These are phyloP conservation scores for Lethenteron reissneri DNA, from an alignment of 2,113 vertebrate genomes.

Conservation along the genomic window DNA sequence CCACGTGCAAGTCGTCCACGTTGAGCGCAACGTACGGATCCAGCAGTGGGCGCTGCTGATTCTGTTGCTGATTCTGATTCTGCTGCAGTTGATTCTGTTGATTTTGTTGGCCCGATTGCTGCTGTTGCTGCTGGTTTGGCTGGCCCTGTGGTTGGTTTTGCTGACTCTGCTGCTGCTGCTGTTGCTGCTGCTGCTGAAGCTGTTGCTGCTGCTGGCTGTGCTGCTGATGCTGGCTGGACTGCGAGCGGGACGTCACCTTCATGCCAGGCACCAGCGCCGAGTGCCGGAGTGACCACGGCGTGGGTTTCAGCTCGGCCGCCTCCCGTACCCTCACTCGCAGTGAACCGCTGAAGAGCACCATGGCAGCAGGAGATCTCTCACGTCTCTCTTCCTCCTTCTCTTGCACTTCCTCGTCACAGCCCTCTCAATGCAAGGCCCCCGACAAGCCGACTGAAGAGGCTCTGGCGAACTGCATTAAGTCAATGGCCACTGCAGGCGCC, in stretches of 20 bases:
- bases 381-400: not conserved
- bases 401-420: not conserved
- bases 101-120: too few relatives aligned
- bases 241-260: too few relatives aligned
- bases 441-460: too few relatives aligned
- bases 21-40: conserved; percentile 68
- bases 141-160: not conserved
- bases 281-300: conserved; percentile 58
- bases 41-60: not conserved
- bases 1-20: conserved; percentile 68
- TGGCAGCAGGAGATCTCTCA: conserved; percentile 12
- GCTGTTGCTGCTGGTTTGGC: not conserved
- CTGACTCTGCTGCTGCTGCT: too few relatives aligned
- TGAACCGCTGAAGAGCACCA: conserved; percentile 71
- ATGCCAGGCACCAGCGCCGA: conserved; percentile 28
- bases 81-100: too few relatives aligned
- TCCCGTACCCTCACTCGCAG: conserved; percentile 74
- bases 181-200: too few relatives aligned
- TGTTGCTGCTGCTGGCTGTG: too few relatives aligned
- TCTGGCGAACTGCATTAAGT: too few relatives aligned
- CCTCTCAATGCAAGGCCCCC: too few relatives aligned
- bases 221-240: too few relatives aligned
- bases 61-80: too few relatives aligned
- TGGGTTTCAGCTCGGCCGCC: conserved; percentile 69
- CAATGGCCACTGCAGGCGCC: too few relatives aligned